Base-by-base conservation (phyloP, 2,113 vertebrate species). In the Prunella fulvescens region DNA sequence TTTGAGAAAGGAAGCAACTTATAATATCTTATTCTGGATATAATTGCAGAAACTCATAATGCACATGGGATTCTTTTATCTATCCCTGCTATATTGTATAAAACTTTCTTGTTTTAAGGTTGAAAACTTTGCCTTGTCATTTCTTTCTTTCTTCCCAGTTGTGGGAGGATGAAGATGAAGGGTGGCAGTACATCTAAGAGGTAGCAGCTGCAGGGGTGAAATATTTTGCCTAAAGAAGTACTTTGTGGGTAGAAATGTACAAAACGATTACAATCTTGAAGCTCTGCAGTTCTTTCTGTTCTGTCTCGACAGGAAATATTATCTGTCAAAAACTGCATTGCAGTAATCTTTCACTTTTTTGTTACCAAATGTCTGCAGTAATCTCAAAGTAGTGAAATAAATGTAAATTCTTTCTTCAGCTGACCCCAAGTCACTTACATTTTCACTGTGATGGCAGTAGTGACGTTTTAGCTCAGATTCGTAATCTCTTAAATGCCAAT, bases 161-260 rank as follows among this genome's bases (percentile, higher is more conserved):
- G 82, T 95, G 93, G 88, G 88, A 92, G 86, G 93, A 92, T 74
- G 90, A 80, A 93, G 89, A 95, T 91, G 87, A 93, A 86, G 92
- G 64, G 85, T 96, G 93, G 88, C 93, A 94, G 85, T 81, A 86
- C 72, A 88, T 95, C 85, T 90, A 76, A 94, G 88, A 93, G 79
- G 86, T 44, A 88, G 64, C 80, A 95, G 92, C 95, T 96, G 79
- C 88, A 95, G 95, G 94, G 93, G 88, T 93, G 95, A 97, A 96
- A 96, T 94, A 90, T 88, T 96, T 96, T 94, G 85, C 93, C 93
- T 95, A 57, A 91, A 94, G 86, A 94, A 94, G 80, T 81, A 95
- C 89, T 95, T 91, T 92, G 81, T 92, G 65, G 2, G 0, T 91
- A 87, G 91, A 76, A 92, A 95, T 73, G 85, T 96, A 93, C 2